Conservation (phyloP, 2,888 invertebrate species). For the Drosophila merina region DNA sequence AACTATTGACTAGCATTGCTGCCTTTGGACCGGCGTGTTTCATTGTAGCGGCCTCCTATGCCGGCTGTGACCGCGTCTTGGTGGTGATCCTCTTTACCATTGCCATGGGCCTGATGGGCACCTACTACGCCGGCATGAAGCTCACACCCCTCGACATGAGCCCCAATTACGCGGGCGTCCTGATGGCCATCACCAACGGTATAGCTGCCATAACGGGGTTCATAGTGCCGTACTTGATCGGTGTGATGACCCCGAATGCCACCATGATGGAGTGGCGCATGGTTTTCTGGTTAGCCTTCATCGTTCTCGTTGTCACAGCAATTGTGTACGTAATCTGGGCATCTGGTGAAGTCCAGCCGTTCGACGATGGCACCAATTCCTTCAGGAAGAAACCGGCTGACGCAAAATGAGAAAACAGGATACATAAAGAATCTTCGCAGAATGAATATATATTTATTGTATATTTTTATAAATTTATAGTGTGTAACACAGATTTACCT, state of each 20-base stretch:
- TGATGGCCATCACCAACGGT: constrained; percentile 85
- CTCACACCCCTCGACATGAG: constrained; percentile 87
- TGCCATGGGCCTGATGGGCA: constrained; percentile 88
- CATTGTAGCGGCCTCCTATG: constrained; percentile 87
- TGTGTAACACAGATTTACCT: too few species aligned
- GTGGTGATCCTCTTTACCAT: constrained; percentile 87
- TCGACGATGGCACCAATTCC: constrained; percentile 85
- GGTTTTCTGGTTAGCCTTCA: constrained; percentile 92
- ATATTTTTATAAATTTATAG: too few species aligned
- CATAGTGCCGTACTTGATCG: constrained; percentile 88
- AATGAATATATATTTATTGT: too few species aligned
- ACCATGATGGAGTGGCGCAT: constrained; percentile 89
- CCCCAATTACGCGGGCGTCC: constrained; percentile 87
- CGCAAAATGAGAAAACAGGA: background rate
- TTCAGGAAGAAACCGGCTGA: constrained; percentile 3
- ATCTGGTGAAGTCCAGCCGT: constrained; percentile 90
- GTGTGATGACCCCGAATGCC: constrained; percentile 87
- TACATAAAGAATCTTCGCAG: background rate
- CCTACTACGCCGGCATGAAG: constrained; percentile 88
- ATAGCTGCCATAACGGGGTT: constrained; percentile 80
- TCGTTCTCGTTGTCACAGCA: constrained; percentile 88
- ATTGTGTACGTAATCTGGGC: constrained; percentile 89
- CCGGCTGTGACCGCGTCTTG: constrained; percentile 86
- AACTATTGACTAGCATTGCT: constrained; percentile 11
- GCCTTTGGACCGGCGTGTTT: constrained; percentile 87